A percentile compares a stretch with the other conserved stretches of the same genome.
Conservation (phyloP, 2,888 invertebrate species). For the Frankliniella fusca region DNA sequence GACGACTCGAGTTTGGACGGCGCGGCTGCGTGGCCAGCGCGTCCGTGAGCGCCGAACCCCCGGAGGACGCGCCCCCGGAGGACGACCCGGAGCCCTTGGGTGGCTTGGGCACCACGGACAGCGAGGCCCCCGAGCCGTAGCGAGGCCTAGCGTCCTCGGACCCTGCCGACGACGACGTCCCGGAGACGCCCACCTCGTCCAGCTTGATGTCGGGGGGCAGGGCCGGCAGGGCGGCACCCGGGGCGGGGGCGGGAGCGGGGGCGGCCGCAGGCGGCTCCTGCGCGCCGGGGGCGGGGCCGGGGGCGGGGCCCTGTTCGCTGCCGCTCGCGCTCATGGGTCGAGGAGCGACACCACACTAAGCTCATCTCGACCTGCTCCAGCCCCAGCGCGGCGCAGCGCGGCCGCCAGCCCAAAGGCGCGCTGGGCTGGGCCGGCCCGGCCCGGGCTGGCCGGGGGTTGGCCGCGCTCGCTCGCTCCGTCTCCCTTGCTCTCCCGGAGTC, state of each 20-base stretch:
- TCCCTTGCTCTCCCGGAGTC: neutral
- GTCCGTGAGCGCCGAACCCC: constrained; percentile 35
- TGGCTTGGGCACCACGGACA: constrained; percentile 50
- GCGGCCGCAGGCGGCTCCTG: constrained; percentile 40
- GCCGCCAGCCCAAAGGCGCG: neutral
- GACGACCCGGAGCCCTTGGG: constrained; percentile 45
- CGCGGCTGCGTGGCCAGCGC: constrained; percentile 23
- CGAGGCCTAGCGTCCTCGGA: constrained; percentile 41
- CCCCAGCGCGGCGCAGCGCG: neutral
- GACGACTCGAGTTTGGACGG: neutral
- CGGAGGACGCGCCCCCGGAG: constrained; percentile 45
- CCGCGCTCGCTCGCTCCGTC: neutral
- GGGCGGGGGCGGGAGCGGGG: constrained; percentile 34
- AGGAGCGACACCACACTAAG: constrained; percentile 23
- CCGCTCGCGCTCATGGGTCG: constrained; percentile 34
- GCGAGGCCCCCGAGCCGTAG: constrained; percentile 51
- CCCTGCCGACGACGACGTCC: neutral
- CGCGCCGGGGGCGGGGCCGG: constrained; percentile 35
- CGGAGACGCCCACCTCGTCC: constrained; percentile 29
- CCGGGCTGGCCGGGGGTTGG: neutral
- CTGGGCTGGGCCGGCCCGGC: no score
- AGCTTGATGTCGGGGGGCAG: constrained; percentile 37
- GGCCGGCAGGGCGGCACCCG: constrained; percentile 32
- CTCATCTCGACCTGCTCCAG: constrained; percentile 22
- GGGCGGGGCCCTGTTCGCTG: neutral